phyloP scores from a whole-genome alignment of 2,113 vertebrate species.

The Pogonocichla stellata region DNA sequence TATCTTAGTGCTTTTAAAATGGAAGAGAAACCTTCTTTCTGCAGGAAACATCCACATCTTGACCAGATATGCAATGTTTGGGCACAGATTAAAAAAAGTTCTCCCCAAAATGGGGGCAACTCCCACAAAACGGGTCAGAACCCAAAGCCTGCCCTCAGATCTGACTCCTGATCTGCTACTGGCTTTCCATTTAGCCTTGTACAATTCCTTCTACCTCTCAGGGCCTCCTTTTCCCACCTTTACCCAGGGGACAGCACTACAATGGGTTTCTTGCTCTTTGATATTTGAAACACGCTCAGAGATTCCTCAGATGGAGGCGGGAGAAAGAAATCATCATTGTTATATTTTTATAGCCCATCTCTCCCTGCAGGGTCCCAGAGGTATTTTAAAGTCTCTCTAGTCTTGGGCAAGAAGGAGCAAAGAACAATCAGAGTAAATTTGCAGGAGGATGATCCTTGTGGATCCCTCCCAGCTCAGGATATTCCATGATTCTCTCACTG shows the following conservation, averaged over 20 bases:
- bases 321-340: neutral
- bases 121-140: neutral
- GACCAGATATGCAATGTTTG: neutral
- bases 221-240: neutral
- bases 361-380: neutral
- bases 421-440: neutral
- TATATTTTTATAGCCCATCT: neutral
- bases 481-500: fast-evolving
- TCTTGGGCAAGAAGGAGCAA: neutral
- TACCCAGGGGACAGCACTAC: neutral
- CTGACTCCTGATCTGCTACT: neutral
- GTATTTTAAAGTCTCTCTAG: neutral
- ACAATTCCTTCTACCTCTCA: neutral
- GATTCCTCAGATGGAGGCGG: neutral
- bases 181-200: neutral
- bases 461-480: neutral
- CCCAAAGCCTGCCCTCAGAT: neutral
- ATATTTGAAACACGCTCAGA: neutral
- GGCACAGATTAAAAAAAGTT: neutral
- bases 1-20: neutral
- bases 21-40: neutral
- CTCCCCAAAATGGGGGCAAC: neutral
- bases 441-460: neutral
- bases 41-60: neutral
- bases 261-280: neutral